Evolutionary conservation across 2,888 invertebrate species (phyloP).

Genomic region (Ferdinandea cuprea): DNA sequence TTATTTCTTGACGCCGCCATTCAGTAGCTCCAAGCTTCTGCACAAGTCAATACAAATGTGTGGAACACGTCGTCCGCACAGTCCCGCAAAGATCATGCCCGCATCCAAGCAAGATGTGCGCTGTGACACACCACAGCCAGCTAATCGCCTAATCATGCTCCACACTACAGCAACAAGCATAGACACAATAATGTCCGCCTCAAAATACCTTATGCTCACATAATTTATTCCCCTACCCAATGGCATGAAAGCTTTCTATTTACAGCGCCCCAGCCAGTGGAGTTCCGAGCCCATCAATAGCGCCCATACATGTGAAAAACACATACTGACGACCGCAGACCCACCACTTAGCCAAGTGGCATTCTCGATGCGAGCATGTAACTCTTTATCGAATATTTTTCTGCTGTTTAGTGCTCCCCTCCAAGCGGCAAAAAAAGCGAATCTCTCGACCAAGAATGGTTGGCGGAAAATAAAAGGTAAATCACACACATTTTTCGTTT

Average conservation of each 20-base stretch:
- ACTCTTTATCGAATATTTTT: slow-evolving; percentile 74
- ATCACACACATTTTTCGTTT: slow-evolving; percentile 66
- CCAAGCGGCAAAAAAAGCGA: slow-evolving; percentile 61
- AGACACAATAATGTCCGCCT: slow-evolving; percentile 74
- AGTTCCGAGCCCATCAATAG: slow-evolving; percentile 60
- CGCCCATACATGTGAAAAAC: slow-evolving; percentile 44
- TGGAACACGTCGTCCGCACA: slow-evolving; percentile 1
- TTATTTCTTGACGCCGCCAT: slow-evolving; percentile 58
- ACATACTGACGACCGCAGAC: slow-evolving; percentile 66
- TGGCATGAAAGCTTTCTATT: slow-evolving; percentile 74
- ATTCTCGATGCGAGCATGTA: slow-evolving; percentile 74
- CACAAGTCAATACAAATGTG: slow-evolving; percentile 29
- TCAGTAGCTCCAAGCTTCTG: slow-evolving; percentile 63
- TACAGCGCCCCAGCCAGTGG: slow-evolving; percentile 72
- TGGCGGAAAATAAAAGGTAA: slow-evolving; percentile 72
- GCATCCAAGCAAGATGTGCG: slow-evolving; percentile 58
- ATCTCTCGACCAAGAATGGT: slow-evolving; percentile 66
- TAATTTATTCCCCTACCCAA: slow-evolving; percentile 74
- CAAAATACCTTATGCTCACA: slow-evolving; percentile 73
- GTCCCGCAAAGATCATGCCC: slow-evolving; percentile 47
- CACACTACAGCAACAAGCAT: slow-evolving; percentile 64
- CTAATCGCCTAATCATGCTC: slow-evolving; percentile 74
- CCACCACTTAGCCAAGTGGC: slow-evolving; percentile 70
- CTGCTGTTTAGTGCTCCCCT: slow-evolving; percentile 64
- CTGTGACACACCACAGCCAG: slow-evolving; percentile 70